Evolutionary conservation across 1,140 invertebrate genomes (phyloP), one percentile per base, ranked within the genome.

Genomic region (Dendrolimus punctatus): DNA sequence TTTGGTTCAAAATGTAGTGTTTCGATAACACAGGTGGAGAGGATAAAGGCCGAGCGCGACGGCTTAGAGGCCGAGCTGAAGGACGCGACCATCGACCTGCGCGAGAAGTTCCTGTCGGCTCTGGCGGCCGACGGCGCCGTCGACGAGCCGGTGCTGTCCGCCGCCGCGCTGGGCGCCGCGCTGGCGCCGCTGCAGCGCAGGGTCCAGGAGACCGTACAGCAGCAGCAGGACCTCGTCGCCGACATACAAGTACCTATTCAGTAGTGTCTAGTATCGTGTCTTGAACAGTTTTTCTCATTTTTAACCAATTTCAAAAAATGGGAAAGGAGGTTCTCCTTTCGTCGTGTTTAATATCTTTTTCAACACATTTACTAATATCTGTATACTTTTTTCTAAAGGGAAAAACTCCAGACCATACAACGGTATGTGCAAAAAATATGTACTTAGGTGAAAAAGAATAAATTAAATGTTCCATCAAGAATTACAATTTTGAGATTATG

Each of bases 131-230:
- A 92, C 70, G 94, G 96, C 23, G 90, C 85, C 42, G 41, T 53
- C 10, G 56, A 57, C 59, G 47, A 99, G 84, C 85, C 95, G 92
- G 64, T 93, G 91, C 73, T 96, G 93, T 46, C 8, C 95, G 93
- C 39, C 92, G 92, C 68, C 95, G 97, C n/a, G 91, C 88, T 63
- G 93, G 91, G 94, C 38, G 86, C 93, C 60, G 88, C 91, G 8
- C 97, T 95, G 70, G 96, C 96, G 78, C 95, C 67, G 94, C 91
- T 6, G 92, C 58, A 99, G 83, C 1, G 96, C 94, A 46, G 86
- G 81, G 8, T 93, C 8, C 90, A 90, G 2, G 97, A 99, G 0
- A 94, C 88, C 39, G 95, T 96, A 67, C 98, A 90, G 0, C 91
- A 94, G 98, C 98, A 99, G 60, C 36, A 41, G 91, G 89, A 66